phyloP scores from a whole-genome alignment of 2,797 vertebrate species.

The Alauda arvensis region DNA sequence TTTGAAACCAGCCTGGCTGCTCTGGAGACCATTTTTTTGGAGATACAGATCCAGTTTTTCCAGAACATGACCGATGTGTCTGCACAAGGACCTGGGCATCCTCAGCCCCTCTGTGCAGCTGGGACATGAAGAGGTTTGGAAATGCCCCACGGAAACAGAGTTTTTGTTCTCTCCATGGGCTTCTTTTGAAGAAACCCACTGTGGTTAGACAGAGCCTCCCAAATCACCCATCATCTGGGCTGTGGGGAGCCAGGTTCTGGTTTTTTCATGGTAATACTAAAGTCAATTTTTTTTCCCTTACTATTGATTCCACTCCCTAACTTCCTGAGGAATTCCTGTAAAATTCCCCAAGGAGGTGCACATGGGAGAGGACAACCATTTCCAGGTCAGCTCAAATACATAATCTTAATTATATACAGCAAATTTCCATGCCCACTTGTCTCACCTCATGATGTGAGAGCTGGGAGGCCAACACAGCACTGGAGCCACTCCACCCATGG shows the following conservation, averaged over 20 bases:
- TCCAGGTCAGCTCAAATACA: background rate
- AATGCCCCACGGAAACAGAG: accelerated
- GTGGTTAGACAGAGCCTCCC: background rate
- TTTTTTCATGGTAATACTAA: background rate
- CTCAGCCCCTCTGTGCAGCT: background rate
- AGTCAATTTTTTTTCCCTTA: accelerated
- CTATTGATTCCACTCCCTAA: background rate
- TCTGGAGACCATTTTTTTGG: background rate
- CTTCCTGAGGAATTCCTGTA: constrained; percentile 1
- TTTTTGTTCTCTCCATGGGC: background rate
- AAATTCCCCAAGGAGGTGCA: background rate
- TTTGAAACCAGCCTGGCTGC: background rate
- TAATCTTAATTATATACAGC: accelerated
- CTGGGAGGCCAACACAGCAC: accelerated
- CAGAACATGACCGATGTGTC: accelerated
- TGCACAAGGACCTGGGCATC: background rate
- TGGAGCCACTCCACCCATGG: background rate
- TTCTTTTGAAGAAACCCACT: background rate
- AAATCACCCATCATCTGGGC: background rate
- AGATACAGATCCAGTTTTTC: background rate
- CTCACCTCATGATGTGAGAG: accelerated
- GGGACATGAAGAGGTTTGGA: background rate
- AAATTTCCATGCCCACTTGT: background rate
- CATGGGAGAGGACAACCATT: background rate
- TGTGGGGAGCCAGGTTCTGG: background rate